Base-by-base conservation (phyloP, 2,797 vertebrate species). In the Petrocephalus sullivani region DNA sequence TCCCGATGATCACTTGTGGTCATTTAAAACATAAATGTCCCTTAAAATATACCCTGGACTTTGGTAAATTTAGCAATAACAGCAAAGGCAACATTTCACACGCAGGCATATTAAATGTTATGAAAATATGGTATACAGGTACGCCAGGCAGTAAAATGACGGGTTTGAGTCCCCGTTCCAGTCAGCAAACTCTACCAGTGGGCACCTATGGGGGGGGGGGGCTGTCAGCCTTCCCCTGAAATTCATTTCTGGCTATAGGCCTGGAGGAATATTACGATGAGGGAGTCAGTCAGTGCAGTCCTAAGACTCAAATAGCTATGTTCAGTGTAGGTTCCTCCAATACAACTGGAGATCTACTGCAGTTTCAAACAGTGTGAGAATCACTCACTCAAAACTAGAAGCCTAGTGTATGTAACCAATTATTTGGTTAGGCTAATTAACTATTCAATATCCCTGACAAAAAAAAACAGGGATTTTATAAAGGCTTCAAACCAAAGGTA, bases 331-430 rank as follows among this genome's bases (percentile, higher is more conserved):
- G 58, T 8, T 37, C 46, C 81, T 64, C 60, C 81, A 67, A 64
- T 54, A 67, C 84, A 64, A 64, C 46, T 67, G 58, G 84, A 86
- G 84, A n/a, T 86, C 84, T 16, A 60, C 53, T 19, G 54, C 84
- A 58, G 53, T 58, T 86, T 41, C 56, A 86, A 23, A 23, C 46
- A 7, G 81, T 28, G 12, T 54, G 53, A 19, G 19, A 58, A 7
- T 33, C 14, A 86, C 16, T 10, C 6, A 58, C 56, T 33, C 16
- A 46, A 60, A 33, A 41, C 33, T 12, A 19, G 37, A 78, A 14
- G 37, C 33, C 33, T 46, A 78, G 1, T 4, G 12, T 46, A 12
- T 46, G 19, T n/a, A 64, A 51, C 49, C 49, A 51, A 21, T 64
- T 64, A 64, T 21, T 64, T n/a, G 19, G 9, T 56, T 56, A 12